phyloP scores from a whole-genome alignment of 2,797 vertebrate genomes.

The Alexandromys oeconomus region DNA sequence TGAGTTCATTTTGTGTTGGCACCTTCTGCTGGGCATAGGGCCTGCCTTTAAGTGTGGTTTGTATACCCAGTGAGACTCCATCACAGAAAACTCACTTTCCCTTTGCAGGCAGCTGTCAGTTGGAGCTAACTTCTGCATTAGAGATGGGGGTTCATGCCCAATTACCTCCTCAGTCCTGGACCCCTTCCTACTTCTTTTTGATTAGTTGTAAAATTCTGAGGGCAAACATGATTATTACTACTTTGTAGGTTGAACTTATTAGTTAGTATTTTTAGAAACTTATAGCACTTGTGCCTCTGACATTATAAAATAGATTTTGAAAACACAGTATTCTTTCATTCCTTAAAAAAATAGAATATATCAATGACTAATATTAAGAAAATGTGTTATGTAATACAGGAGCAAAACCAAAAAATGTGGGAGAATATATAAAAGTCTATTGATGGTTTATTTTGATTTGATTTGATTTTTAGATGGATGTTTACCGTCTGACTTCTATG shows the following conservation, averaged over 20 bases:
- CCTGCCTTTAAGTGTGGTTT: not conserved
- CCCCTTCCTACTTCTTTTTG: not conserved
- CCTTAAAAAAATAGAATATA: conserved; percentile 6
- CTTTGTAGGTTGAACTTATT: conserved; percentile 56
- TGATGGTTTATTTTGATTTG: conserved; percentile 9
- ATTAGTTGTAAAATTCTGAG: conserved; percentile 43
- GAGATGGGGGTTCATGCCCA: not conserved
- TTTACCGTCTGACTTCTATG: conserved; percentile 14
- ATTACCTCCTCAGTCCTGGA: not conserved
- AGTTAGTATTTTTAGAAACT: not conserved
- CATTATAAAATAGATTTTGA: conserved; percentile 48
- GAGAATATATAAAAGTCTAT: conserved; percentile 38
- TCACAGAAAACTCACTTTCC: not conserved
- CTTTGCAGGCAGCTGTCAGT: not conserved
- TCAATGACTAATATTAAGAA: conserved; percentile 38
- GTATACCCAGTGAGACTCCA: not conserved
- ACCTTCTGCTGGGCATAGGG: not conserved
- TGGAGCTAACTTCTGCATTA: not conserved
- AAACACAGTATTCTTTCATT: conserved; percentile 42
- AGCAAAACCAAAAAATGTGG: conserved; percentile 40
- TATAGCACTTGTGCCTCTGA: not conserved
- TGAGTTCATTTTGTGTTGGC: not conserved
- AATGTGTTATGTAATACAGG: not conserved
- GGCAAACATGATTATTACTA: conserved; percentile 45
- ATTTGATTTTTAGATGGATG: not conserved